phyloP scores from a whole-genome alignment of 2,797 vertebrate species.

The Amphiprion clarkii region DNA sequence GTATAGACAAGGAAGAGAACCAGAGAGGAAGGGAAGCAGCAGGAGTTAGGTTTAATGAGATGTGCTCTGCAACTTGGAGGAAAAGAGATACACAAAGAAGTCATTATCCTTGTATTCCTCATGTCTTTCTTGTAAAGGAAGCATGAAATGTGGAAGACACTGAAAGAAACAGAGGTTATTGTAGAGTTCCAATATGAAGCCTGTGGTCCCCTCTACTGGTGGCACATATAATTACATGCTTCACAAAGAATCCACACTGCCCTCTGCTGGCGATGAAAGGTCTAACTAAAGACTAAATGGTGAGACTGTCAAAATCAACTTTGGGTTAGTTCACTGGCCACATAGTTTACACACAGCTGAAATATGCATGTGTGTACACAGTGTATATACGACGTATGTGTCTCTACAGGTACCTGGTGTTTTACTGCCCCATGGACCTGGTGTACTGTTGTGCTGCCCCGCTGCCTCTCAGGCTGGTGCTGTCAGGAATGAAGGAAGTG shows the following conservation, averaged over 20 bases:
- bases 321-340: conserved; percentile 11
- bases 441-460: conserved; percentile 86
- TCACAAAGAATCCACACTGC: not conserved
- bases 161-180: conserved; percentile 28
- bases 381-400: conserved; percentile 2
- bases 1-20: not conserved
- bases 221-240: conserved; percentile 29
- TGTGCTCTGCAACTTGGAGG: not conserved
- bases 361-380: conserved; percentile 2
- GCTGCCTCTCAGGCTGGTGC: conserved; percentile 89
- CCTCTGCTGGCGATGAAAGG: conserved; percentile 63
- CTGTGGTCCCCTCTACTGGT: conserved; percentile 66
- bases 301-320: conserved; percentile 7
- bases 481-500: conserved; percentile 95
- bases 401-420: conserved; percentile 91
- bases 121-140: conserved; percentile 8
- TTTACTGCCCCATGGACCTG: conserved; percentile 93
- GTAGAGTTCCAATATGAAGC: conserved; percentile 3
- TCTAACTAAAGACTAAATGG: not conserved
- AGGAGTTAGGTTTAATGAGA: not conserved
- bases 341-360: not conserved
- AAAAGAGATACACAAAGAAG: not conserved
- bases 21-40: not conserved
- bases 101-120: not conserved
- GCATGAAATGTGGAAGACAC: conserved; percentile 11